Base-by-base conservation (phyloP, 2,888 invertebrate species). In the Drosophila neotestacea region DNA sequence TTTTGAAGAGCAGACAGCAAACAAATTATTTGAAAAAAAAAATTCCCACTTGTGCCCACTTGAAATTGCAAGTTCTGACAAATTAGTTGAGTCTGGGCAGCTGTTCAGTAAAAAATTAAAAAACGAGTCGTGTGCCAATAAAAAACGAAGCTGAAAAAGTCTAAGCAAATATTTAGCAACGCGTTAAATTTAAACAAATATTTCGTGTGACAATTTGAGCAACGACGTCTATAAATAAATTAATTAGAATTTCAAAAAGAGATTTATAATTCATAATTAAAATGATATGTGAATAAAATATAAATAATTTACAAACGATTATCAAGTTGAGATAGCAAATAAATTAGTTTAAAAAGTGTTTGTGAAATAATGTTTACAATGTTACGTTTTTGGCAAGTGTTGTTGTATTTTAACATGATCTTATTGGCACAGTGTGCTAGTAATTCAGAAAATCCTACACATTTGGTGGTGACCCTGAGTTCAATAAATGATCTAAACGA, bases 111-210 rank as follows among this genome's bases (percentile, higher is more conserved):
- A 47, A 60, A 52, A 51, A 22, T 3, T 1, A 22, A 59, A 47
- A 60, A 52, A 51, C 60, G 65, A 60, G 70, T 59, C 79, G 85
- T 79, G 81, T 76, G 87, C 79, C 85, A 87, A 66, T 64, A 73
- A 63, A 72, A 55, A 47, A 61, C 54, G 70, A 60, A 54, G 10
- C 58, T 11, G 58, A 68, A 69, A 46, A 47, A n/a, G 38, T 2
- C 22, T 16, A 41, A 55, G 51, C 34, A 54, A 71, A 66, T 78
- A 68, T 75, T 77, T 72, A 55, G 63, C 77, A 83, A 71, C 46
- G 66, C 62, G 82, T 61, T 69, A 30, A 62, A 68, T 65, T 60
- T 48, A 32, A 55, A 59, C 62, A 75, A 16, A 47, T 47, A 41
- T 55, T 55, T 50, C 27, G 38, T 50, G 54, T 51, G 61, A 55